Conservation (phyloP, 2,888 invertebrate genomes). For the Euspilapteryx auroguttella region DNA sequence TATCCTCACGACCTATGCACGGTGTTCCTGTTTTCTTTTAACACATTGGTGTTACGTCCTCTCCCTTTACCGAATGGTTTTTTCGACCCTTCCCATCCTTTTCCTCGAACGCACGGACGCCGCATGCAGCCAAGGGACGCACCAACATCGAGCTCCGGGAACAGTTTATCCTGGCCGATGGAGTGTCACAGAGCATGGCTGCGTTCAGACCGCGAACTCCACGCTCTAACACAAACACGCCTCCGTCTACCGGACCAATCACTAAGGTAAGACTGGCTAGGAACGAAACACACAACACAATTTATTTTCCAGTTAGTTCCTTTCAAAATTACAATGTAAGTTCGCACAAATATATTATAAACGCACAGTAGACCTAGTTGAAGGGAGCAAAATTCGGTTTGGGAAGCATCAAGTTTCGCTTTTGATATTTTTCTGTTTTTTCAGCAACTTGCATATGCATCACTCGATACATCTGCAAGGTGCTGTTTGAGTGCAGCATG, state of each 20-base stretch:
- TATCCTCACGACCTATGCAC: constrained; percentile 55
- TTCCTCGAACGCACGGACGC: too few relatives aligned
- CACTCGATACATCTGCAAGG: constrained; percentile 42
- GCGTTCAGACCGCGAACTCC: constrained; percentile 96
- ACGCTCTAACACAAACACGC: constrained; percentile 73
- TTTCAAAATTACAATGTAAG: constrained; percentile 17
- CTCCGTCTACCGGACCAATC: constrained; percentile 83
- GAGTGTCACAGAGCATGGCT: constrained; percentile 98
- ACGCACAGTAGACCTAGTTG: constrained; percentile 14
- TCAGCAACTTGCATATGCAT: constrained; percentile 48
- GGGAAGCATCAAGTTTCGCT: constrained; percentile 15
- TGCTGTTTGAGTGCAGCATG: constrained; percentile 53
- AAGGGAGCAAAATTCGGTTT: constrained; percentile 55
- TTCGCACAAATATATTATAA: constrained; percentile 46
- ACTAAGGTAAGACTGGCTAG: constrained; percentile 78
- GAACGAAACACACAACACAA: constrained; percentile 9
- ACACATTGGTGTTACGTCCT: constrained; percentile 31
- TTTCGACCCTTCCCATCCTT: too few relatives aligned
- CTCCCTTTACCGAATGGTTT: constrained; percentile 47
- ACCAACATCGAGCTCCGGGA: constrained; percentile 99
- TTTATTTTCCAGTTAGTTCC: constrained; percentile 3
- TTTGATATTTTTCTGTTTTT: constrained; percentile 23
- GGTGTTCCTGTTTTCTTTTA: constrained; percentile 36
- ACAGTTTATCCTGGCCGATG: constrained; percentile 98
- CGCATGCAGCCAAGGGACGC: constrained; percentile 94